phyloP scores from a whole-genome alignment of 2,888 invertebrate species.

The Drosophila paramelanica region DNA sequence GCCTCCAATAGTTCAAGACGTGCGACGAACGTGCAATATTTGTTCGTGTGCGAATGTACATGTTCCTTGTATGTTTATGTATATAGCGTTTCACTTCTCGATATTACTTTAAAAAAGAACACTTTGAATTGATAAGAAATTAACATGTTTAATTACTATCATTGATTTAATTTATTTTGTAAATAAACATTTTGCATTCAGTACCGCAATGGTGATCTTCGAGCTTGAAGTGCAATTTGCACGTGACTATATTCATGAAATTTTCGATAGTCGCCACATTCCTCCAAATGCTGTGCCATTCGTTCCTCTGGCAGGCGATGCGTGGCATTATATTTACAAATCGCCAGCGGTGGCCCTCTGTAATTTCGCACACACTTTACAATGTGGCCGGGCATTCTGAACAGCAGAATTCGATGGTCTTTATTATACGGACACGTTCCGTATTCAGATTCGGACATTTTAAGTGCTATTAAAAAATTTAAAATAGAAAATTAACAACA shows the following conservation, averaged over 20 bases:
- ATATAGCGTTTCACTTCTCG: conserved; percentile 50
- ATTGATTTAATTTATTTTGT: background rate
- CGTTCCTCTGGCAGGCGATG: conserved; percentile 70
- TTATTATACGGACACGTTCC: conserved; percentile 62
- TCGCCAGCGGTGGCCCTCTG: conserved; percentile 70
- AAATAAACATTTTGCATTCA: background rate
- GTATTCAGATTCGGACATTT: conserved; percentile 40
- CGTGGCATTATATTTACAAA: conserved; percentile 83
- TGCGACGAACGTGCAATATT: conserved; percentile 42
- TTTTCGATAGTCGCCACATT: conserved; percentile 68
- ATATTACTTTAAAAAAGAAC: conserved; percentile 21
- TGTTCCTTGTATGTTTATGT: conserved; percentile 22
- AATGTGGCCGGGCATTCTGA: conserved; percentile 60
- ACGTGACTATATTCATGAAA: conserved; percentile 54
- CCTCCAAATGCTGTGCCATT: conserved; percentile 75
- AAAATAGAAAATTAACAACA: background rate
- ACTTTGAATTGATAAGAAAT: conserved; percentile 3
- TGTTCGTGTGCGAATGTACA: conserved; percentile 15
- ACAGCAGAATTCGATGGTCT: conserved; percentile 45
- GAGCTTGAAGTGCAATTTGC: conserved; percentile 44
- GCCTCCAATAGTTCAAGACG: conserved; percentile 54
- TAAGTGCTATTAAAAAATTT: background rate
- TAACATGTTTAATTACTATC: background rate
- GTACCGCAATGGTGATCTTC: conserved; percentile 13
- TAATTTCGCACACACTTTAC: conserved; percentile 59